Evolutionary conservation across 2,888 invertebrate genomes (phyloP).

Genomic region (Dynastes hyllus): DNA sequence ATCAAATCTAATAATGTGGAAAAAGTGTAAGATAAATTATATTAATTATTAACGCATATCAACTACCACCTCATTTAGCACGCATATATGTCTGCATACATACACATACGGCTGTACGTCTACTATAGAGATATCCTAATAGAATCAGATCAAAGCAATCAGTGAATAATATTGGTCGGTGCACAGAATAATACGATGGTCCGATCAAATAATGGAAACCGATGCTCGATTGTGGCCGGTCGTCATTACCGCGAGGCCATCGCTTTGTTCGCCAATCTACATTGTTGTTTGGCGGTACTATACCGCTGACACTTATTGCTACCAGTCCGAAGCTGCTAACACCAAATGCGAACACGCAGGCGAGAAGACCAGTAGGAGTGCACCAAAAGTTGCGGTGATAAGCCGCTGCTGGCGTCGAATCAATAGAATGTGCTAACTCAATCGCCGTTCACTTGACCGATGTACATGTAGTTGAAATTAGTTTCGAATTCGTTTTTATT

Average conservation of each 20-base stretch:
- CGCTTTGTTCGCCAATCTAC: constrained; percentile 37
- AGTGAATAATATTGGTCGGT: constrained; percentile 44
- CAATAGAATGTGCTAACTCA: constrained; percentile 27
- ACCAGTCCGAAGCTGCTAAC: constrained; percentile 1
- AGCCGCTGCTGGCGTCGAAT: constrained; percentile 13
- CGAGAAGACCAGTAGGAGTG: background rate
- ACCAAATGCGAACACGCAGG: background rate
- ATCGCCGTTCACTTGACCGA: background rate
- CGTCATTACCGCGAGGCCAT: constrained; percentile 51
- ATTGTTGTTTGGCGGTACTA: constrained; percentile 29
- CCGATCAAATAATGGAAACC: constrained; percentile 55
- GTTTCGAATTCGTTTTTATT: constrained; percentile 6
- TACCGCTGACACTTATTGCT: constrained; percentile 43
- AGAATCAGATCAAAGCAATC: constrained; percentile 52
- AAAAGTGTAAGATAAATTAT: constrained; percentile 36
- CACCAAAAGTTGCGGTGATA: constrained; percentile 15
- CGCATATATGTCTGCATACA: background rate
- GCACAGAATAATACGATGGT: constrained; percentile 54
- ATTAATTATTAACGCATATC: constrained; percentile 13
- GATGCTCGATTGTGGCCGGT: constrained; percentile 52
- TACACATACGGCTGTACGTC: constrained; percentile 2
- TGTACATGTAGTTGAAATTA: constrained; percentile 4
- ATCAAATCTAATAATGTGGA: constrained; percentile 17
- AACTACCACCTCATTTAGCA: constrained; percentile 7
- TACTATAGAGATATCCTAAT: constrained; percentile 30